phyloP scores from a whole-genome alignment of 2,113 vertebrate species.

The Willisornis vidua region DNA sequence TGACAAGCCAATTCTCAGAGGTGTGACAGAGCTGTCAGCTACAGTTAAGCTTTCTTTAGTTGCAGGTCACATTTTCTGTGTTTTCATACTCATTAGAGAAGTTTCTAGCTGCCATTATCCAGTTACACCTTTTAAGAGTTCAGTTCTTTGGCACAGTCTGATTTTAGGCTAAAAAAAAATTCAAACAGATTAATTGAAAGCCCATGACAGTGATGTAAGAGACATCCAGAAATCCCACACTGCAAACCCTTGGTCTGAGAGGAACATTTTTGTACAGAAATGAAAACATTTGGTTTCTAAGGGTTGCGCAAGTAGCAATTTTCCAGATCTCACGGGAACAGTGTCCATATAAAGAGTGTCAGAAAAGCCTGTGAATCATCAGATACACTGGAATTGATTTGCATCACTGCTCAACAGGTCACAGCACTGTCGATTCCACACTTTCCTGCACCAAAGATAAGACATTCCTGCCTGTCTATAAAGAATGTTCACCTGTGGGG shows the following conservation, averaged over 20 bases:
- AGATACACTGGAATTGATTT: not conserved
- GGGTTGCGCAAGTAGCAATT: not conserved
- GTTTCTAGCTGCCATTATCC: not conserved
- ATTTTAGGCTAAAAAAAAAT: not conserved
- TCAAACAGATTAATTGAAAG: not conserved
- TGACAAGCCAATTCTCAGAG: not conserved
- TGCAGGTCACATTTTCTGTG: not conserved
- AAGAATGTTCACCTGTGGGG: not conserved
- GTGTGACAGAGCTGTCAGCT: not conserved
- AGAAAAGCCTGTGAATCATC: not conserved
- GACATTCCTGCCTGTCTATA: not conserved
- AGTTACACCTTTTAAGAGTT: not conserved
- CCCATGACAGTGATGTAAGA: not conserved
- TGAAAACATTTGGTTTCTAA: not conserved
- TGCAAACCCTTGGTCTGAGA: not conserved
- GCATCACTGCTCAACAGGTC: not conserved
- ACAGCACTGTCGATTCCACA: not conserved
- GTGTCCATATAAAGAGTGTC: not conserved
- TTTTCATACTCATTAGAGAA: not conserved
- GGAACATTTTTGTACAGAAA: not conserved
- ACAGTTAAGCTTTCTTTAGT: not conserved
- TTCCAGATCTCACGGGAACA: not conserved
- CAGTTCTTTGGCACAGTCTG: not conserved
- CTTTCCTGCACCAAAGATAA: not conserved
- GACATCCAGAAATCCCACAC: not conserved